Base-by-base conservation (phyloP, 1,140 invertebrate genomes). In the Bombyx mori region DNA sequence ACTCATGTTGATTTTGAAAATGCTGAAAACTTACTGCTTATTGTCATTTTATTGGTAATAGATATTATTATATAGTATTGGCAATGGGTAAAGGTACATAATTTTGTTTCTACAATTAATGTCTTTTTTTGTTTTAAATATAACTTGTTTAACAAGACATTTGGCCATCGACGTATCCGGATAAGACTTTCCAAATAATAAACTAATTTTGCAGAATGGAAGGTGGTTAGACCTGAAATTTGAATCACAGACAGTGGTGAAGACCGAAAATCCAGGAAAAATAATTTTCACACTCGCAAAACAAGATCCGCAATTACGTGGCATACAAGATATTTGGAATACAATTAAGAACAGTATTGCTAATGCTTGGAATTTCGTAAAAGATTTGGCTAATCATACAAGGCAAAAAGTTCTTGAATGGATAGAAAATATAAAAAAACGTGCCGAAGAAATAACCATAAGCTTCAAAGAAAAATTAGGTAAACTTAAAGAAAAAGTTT, bases 341-440 rank as follows among this genome's bases (percentile, higher is more conserved):
- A 69, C 53, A 44, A 69, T 73, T 8, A 73, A 67, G 60, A 63
- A 69, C 22, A 69, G 60, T 60, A 58, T 61, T 8, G 58, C 18
- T 6, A 61, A 60, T 35, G 64, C 65, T 44, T 75, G 72, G 72
- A 63, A 70, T 43, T 54, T 59, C 44, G 52, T 77, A 7, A 73
- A 75, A 58, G 47, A 60, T 18, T 44, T 75, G 10, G 61, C 62
- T 6, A 51, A 58, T 43, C 60, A 65, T 8, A 65, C 65, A 46
- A 63, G 63, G 22, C 51, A 68, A 44, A 70, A 66, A 43, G 52
- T 71, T 12, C 57, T 49, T 7, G 46, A 46, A 9, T 71, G 63
- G 63, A 52, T 64, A 35, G 48, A 58, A 62, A 63, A 71, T 42
- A 46, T 74, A 6, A 72, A 73, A 62, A 55, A 54, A 8, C 65